Conservation (phyloP, 2,797 vertebrate species). For the Rhinella marina region DNA sequence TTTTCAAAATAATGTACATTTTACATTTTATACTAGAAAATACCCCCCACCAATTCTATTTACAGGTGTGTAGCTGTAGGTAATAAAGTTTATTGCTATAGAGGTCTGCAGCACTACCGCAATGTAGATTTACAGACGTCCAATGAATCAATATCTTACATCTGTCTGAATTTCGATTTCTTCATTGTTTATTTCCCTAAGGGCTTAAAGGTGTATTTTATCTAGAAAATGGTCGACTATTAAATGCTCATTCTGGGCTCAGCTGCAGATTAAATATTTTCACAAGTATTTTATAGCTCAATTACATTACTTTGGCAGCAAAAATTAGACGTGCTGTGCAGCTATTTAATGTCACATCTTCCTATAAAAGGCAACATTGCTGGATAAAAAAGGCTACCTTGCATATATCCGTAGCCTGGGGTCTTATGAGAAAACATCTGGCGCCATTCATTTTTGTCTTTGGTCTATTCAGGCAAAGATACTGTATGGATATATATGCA, state of each 20-base stretch:
- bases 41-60: background rate
- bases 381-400: conserved; percentile 21
- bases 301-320: conserved; percentile 57
- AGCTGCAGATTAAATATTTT: conserved; percentile 59
- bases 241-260: conserved; percentile 54
- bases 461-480: conserved; percentile 46
- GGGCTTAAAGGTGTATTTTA: conserved; percentile 45
- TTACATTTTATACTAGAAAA: background rate
- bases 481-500: conserved; percentile 22
- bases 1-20: background rate
- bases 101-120: conserved; percentile 2
- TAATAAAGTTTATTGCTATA: conserved; percentile 34
- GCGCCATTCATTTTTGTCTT: conserved; percentile 39
- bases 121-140: conserved; percentile 34
- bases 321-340: conserved; percentile 46
- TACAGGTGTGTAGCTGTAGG: background rate
- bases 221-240: conserved; percentile 52
- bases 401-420: conserved; percentile 42
- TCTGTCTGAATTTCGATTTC: conserved; percentile 46
- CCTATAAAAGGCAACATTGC: conserved; percentile 49
- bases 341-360: conserved; percentile 53
- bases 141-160: conserved; percentile 40
- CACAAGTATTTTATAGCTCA: conserved; percentile 61
- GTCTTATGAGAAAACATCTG: conserved; percentile 59
- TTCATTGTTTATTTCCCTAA: conserved; percentile 46